These are phyloP conservation scores for Rhagologus leucostigma DNA, from an alignment of 2,113 vertebrate species.

Conservation along the genomic window DNA sequence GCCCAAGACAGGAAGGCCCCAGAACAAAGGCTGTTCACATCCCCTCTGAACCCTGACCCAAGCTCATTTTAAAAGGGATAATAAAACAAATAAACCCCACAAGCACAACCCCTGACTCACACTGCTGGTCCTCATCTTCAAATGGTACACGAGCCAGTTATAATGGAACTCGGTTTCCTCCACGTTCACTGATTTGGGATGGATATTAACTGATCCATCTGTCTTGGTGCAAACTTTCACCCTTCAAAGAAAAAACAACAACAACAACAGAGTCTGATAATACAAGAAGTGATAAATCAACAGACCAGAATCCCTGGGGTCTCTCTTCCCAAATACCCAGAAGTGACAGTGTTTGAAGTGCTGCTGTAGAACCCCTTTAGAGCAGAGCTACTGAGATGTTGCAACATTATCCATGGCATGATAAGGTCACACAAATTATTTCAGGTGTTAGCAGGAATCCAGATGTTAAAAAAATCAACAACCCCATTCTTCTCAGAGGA, in stretches of 20 bases:
- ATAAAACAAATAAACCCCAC: neutral
- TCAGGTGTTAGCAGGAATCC: neutral
- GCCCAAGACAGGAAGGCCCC: neutral
- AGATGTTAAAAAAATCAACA: neutral
- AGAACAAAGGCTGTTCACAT: neutral
- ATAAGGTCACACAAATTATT: neutral
- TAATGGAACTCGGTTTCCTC: conserved; percentile 90
- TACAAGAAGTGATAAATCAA: neutral
- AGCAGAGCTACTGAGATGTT: neutral
- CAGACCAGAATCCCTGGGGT: neutral
- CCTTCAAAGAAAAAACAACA: conserved; percentile 62
- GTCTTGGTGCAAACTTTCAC: conserved; percentile 91
- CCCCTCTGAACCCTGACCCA: neutral
- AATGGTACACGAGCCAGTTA: conserved; percentile 95
- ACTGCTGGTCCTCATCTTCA: conserved; percentile 97
- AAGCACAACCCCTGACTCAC: conserved; percentile 74
- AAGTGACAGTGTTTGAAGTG: neutral
- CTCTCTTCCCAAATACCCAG: neutral
- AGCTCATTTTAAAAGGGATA: neutral
- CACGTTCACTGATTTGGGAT: conserved; percentile 95
- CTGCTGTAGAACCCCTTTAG: neutral
- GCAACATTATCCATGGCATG: neutral
- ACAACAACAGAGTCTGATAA: neutral
- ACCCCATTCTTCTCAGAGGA: neutral
- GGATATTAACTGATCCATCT: conserved; percentile 91